Conservation (phyloP, 1,140 invertebrate species). For the Ridgeia piscesae region DNA sequence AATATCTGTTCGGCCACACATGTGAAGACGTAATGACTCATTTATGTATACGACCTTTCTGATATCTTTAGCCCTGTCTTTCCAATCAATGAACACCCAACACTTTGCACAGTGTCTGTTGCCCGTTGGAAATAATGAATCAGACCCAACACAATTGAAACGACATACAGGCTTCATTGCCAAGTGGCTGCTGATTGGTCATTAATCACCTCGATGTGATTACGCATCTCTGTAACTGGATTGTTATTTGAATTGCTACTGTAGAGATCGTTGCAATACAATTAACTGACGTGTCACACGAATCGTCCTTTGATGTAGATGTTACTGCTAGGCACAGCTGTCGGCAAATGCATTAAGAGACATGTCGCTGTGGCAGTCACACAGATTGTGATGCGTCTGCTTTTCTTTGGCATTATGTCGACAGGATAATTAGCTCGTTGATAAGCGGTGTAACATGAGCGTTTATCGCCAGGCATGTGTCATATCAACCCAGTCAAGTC, state of each 20-base stretch:
- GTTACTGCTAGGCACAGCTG: neutral
- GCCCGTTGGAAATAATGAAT: neutral
- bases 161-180: neutral
- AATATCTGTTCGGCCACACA: neutral
- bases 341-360: neutral
- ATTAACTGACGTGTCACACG: neutral
- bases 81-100: neutral
- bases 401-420: neutral
- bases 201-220: neutral
- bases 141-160: neutral
- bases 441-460: neutral
- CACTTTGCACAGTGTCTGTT: neutral
- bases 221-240: neutral
- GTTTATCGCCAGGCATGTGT: neutral
- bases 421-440: neutral
- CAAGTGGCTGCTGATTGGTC: neutral
- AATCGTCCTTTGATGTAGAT: neutral
- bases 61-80: neutral
- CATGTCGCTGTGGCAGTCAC: neutral
- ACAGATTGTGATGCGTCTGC: neutral
- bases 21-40: neutral
- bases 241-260: neutral
- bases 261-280: neutral
- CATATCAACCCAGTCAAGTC: neutral
- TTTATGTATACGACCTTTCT: too few relatives aligned